Evolutionary conservation across 2,797 vertebrate species (phyloP), one percentile per base, ranked within the genome.

Genomic region (Coregonus ussuriensis): DNA sequence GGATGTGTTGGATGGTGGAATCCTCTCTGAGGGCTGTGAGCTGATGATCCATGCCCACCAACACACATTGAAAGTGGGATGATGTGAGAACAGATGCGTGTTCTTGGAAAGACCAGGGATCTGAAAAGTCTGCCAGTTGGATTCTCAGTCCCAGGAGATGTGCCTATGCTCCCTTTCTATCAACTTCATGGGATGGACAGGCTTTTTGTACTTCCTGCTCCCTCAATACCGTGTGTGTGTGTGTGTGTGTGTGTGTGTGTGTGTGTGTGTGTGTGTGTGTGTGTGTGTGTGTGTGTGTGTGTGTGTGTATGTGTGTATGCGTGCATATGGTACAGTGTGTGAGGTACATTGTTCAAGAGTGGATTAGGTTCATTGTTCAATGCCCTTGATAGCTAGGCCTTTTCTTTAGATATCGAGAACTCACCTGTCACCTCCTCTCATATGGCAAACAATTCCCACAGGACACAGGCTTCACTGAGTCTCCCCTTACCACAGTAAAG

Each of bases 11-110:
- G 15, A 5, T 15, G 41, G 47, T 41, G 35, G 4, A 52, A 41
- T 47, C 4, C 15, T 29, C 6, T 75, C 21, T 15, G 29, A n/a
- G 56, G 59, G n/a, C 47, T 53, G 5, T 75, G 25, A 63, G 37
- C 56, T 11, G 59, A 47, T 18, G 51, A 29, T 52, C 51, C 71
- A 33, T 54, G 79, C 67, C 63, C 18, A 63, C 68, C 18, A 79
- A 33, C 59, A 37, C 59, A 73, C 71, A 51, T 71, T 81, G 51
- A 68, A 80, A 75, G 67, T 81, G 51, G 72, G 66, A 75, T 80
- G 74, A 82, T 86, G 77, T 79, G 76, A 82, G 67, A 80, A 51
- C n/a, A 79, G 75, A 80, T 70, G 72, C 52, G 71, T 79, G 73
- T 47, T 86, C 66, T 81, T 84, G 79, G 66, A 80, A 72, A 71